These are phyloP conservation scores for Chymomyza costata DNA, from an alignment of 1,140 invertebrate species.

Conservation along the genomic window DNA sequence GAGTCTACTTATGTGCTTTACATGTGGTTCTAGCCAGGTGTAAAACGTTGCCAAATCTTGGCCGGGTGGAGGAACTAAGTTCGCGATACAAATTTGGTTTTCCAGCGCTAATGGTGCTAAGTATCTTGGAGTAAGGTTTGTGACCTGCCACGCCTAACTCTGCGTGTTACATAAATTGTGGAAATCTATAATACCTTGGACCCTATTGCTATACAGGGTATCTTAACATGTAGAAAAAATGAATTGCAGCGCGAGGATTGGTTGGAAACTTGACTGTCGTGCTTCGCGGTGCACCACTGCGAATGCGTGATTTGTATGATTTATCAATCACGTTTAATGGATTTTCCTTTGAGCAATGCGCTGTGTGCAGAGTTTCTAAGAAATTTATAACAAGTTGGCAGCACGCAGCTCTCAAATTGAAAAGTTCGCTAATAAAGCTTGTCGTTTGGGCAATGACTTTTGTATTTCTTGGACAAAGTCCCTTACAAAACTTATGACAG, in stretches of 20 bases:
- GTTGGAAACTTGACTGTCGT: neutral
- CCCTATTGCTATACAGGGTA: too few relatives aligned
- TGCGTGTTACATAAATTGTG: too few relatives aligned
- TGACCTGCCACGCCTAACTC: too few relatives aligned
- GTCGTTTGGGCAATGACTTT: conserved; percentile 32
- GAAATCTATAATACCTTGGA: too few relatives aligned
- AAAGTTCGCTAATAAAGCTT: conserved; percentile 50
- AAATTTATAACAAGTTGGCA: conserved; percentile 66
- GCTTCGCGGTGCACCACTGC: conserved; percentile 5
- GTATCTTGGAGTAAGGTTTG: too few relatives aligned
- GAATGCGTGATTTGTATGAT: conserved; percentile 71
- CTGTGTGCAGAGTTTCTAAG: conserved; percentile 47
- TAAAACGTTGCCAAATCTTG: too few relatives aligned
- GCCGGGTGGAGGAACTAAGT: too few relatives aligned
- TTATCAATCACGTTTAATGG: conserved; percentile 72
- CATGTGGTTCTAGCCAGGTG: too few relatives aligned
- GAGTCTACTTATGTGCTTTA: too few relatives aligned
- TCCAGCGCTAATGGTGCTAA: too few relatives aligned
- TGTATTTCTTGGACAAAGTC: neutral
- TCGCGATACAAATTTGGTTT: too few relatives aligned
- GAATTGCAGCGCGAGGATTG: neutral
- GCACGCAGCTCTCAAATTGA: conserved; percentile 56
- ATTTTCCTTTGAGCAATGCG: conserved; percentile 37
- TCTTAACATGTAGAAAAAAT: neutral
- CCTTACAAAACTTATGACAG: conserved; percentile 46